phyloP scores from a whole-genome alignment of 2,888 invertebrate genomes.

The Drosophila bunnanda region DNA sequence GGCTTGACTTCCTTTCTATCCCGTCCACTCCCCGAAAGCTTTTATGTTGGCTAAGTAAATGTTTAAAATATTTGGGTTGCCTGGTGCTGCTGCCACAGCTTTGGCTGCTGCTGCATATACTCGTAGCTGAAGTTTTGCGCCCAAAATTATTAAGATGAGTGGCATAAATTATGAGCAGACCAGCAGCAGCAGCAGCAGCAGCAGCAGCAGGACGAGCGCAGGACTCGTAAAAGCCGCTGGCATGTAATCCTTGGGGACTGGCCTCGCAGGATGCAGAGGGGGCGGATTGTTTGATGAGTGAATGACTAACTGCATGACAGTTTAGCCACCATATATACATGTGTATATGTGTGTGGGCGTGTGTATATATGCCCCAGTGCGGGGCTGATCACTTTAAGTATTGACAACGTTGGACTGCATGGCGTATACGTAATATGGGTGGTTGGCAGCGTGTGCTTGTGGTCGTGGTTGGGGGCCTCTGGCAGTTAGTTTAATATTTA shows the following conservation, averaged over 20 bases:
- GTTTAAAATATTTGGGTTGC: conserved; percentile 74
- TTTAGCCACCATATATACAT: conserved; percentile 36
- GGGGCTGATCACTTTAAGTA: conserved; percentile 75
- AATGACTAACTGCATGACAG: conserved; percentile 80
- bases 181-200: conserved; percentile 12
- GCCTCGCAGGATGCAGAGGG: conserved; percentile 6
- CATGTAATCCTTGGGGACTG: conserved; percentile 74
- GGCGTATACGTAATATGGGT: conserved; percentile 52
- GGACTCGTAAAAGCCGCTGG: conserved; percentile 71
- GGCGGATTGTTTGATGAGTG: conserved; percentile 73
- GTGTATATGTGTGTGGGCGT: conserved; percentile 6
- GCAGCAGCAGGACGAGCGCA: conserved; percentile 33
- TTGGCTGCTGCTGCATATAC: conserved; percentile 41
- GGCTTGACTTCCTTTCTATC: conserved; percentile 17
- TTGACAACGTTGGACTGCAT: conserved; percentile 69
- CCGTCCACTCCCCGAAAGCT: conserved; percentile 24
- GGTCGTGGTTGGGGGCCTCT: conserved; percentile 44
- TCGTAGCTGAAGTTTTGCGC: conserved; percentile 65
- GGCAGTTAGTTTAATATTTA: conserved; percentile 82
- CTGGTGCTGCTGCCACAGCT: conserved; percentile 38
- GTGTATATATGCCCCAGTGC: conserved; percentile 22
- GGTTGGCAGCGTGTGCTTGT: conserved; percentile 15
- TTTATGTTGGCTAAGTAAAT: conserved; percentile 69
- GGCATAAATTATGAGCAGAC: conserved; percentile 78
- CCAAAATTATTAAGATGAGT: conserved; percentile 82